Conservation (phyloP, 2,888 invertebrate species). For the Syrista parreyssii region DNA sequence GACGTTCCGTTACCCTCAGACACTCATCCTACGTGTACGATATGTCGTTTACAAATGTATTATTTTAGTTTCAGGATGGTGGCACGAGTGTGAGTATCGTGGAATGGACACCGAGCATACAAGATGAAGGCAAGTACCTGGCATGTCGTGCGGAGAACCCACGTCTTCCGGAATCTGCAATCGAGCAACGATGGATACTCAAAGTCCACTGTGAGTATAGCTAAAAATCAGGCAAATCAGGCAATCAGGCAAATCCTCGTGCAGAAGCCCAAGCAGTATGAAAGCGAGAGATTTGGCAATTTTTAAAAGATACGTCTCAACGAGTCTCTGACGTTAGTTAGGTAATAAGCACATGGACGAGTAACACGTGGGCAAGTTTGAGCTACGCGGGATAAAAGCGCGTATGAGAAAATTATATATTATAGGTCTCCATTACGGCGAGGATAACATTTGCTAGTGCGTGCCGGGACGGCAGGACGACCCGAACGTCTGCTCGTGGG, state of each 20-base stretch:
- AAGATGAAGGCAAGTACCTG: conserved; percentile 91
- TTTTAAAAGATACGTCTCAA: not conserved
- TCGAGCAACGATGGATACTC: conserved; percentile 89
- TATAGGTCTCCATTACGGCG: conserved; percentile 43
- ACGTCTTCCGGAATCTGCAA: conserved; percentile 83
- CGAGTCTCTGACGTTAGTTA: not conserved
- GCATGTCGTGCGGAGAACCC: conserved; percentile 90
- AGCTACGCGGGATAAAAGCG: too few species aligned
- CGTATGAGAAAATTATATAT: conserved; percentile 40
- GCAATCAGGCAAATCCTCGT: not conserved
- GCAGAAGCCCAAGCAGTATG: not conserved
- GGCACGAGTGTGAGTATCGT: conserved; percentile 86
- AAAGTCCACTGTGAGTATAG: conserved; percentile 87
- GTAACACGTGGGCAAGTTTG: too few species aligned
- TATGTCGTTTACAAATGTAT: not conserved
- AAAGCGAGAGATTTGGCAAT: not conserved
- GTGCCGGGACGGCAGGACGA: conserved; percentile 7
- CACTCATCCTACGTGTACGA: too few species aligned
- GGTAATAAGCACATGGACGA: not conserved
- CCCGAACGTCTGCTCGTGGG: conserved; percentile 34
- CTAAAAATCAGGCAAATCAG: not conserved
- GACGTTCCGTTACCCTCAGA: too few species aligned
- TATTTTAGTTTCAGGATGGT: conserved; percentile 77
- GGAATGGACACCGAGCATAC: conserved; percentile 83
- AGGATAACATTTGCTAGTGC: conserved; percentile 20